Evolutionary conservation across 1,140 invertebrate genomes (phyloP), one percentile per base, ranked within the genome.

Genomic region (Theocolax elegans): DNA sequence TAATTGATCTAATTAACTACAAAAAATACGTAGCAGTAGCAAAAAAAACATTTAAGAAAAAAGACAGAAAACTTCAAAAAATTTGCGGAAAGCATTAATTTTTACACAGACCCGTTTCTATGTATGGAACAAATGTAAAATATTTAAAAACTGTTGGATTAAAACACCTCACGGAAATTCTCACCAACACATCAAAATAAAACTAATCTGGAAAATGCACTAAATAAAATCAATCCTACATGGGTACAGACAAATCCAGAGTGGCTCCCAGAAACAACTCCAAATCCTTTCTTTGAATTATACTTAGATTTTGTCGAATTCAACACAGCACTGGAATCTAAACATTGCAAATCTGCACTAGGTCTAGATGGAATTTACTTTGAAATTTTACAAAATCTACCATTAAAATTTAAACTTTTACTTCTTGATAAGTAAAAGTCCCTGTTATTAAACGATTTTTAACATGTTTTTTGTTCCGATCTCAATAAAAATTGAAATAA

Each of bases 51-150:
- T 72, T 13, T 54, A 29, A 56, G 17, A 53, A 21, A 62, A 58
- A 51, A 70, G 29, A 71, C 44, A 53, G n/a, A 67, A 53, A 3
- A 53, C 25, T 60, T 62, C 21, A 23, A 21, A 17, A 59, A 44
- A 12, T 65, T 68, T 25, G 64, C 59, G 23, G 15, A 25, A 0
- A 25, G 31, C 0, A 38, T 74, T 15, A 63, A 17, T 19, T 35
- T 63, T 21, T 9, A 49, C 12, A 63, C 23, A 3, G 21, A 19
- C 19, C 15, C 0, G 2, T 9, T n/a, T 8, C 29, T 62, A 54
- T 51, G 31, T 54, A 40, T 29, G 31, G 53, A 21, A 46, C 31
- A 54, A 49, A 19, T 38, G 2, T n/a, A n/a, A n/a, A n/a, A n/a
- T n/a, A n/a, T n/a, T n/a, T n/a, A n/a, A n/a, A n/a, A n/a, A n/a